These are phyloP conservation scores for Volucella inflata DNA, from an alignment of 2,888 invertebrate genomes.

Conservation along the genomic window DNA sequence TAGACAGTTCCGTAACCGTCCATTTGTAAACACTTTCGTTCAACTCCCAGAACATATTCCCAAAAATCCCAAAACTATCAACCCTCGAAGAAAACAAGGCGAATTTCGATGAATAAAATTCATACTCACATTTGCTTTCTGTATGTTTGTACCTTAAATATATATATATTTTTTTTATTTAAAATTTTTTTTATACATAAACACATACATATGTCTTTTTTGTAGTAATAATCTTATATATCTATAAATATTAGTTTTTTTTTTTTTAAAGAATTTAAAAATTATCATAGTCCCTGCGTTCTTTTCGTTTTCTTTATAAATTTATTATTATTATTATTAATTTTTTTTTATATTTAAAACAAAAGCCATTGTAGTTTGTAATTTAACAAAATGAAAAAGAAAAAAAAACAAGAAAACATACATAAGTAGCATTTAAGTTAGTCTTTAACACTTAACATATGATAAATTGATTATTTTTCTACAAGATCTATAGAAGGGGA, in stretches of 20 bases:
- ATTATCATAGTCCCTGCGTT: slow-evolving; percentile 7
- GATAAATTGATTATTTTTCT: slow-evolving; percentile 59
- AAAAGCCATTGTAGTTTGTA: slow-evolving; percentile 72
- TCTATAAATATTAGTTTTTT: slow-evolving; percentile 22
- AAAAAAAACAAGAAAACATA: slow-evolving; percentile 25
- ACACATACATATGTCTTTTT: background rate
- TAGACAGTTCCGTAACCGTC: slow-evolving; percentile 78
- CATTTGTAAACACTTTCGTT: slow-evolving; percentile 74
- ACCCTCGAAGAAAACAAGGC: slow-evolving; percentile 12
- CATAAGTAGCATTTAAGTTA: slow-evolving; percentile 42
- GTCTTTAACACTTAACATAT: background rate
- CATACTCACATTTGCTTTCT: slow-evolving; percentile 42
- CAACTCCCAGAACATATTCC: slow-evolving; percentile 19
- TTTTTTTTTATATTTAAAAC: slow-evolving; percentile 53
- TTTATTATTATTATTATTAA: slow-evolving; percentile 22
- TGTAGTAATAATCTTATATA: slow-evolving; percentile 26
- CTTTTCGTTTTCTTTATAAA: slow-evolving; percentile 29
- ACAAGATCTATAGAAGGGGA: slow-evolving; percentile 27
- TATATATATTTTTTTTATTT: slow-evolving; percentile 29
- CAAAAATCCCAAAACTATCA: slow-evolving; percentile 12
- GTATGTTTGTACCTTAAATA: slow-evolving; percentile 66
- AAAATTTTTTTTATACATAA: slow-evolving; percentile 28
- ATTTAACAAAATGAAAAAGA: background rate
- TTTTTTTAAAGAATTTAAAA: slow-evolving; percentile 8
- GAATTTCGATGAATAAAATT: slow-evolving; percentile 1